These are phyloP conservation scores for Dryas iulia DNA, from an alignment of 1,140 invertebrate species.

Conservation along the genomic window DNA sequence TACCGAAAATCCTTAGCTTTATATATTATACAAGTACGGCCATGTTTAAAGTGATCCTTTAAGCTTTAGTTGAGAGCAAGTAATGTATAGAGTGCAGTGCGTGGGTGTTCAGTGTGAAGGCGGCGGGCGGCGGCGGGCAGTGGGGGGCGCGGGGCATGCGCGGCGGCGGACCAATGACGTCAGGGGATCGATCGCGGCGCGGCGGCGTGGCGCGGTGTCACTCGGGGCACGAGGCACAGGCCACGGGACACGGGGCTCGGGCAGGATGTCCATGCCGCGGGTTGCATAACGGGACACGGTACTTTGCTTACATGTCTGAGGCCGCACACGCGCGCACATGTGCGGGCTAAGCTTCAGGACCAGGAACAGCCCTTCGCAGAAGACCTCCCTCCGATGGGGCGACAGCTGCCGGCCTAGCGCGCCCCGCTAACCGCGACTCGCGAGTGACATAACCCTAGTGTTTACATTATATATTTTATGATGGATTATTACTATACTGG, in stretches of 20 bases:
- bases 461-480: slow-evolving; percentile 53
- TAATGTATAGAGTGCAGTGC: slow-evolving; percentile 25
- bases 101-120: background rate
- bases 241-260: slow-evolving; percentile 60
- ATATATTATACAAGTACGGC: background rate
- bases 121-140: slow-evolving; percentile 25
- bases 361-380: slow-evolving; percentile 96
- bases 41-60: background rate
- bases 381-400: slow-evolving; percentile 96
- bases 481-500: slow-evolving; percentile 43
- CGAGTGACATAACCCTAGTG: slow-evolving; percentile 45
- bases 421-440: slow-evolving; percentile 20
- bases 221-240: slow-evolving; percentile 54
- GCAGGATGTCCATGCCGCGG: slow-evolving; percentile 41
- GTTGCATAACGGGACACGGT: slow-evolving; percentile 54
- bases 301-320: slow-evolving; percentile 51
- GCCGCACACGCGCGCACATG: slow-evolving; percentile 85
- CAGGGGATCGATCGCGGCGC: slow-evolving; percentile 54
- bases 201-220: slow-evolving; percentile 41
- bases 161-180: slow-evolving; percentile 63
- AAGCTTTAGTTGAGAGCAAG: slow-evolving; percentile 7
- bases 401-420: slow-evolving; percentile 87
- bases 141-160: slow-evolving; percentile 55
- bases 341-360: slow-evolving; percentile 96
- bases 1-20: background rate